Evolutionary conservation across 2,797 vertebrate species (phyloP), one percentile per base, ranked within the genome.

Genomic region (Spatula clypeata): DNA sequence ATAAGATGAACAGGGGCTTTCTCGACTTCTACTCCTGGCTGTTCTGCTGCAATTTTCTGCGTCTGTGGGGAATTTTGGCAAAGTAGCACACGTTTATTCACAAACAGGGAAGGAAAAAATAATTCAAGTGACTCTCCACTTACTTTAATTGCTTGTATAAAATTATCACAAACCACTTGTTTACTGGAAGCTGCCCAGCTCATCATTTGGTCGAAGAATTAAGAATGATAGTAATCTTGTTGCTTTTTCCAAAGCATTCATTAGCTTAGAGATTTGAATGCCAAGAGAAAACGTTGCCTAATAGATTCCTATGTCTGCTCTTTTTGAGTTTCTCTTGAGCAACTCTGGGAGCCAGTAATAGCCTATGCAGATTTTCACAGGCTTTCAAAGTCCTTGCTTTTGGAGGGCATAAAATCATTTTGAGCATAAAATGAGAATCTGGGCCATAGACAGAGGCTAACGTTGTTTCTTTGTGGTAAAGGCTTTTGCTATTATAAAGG

Each of bases 81-180:
- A 76, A 54, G 87, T 84, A 91, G 79, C 53, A 69, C 74, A 49
- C 45, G 47, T 70, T 93, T 95, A 76, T 95, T 95, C 81, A 92
- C 32, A 86, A 90, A 45, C 49, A 76, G 21, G 62, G 72, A 71
- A 79, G 51, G 65, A 64, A 93, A n/a, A 14, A 75, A 54, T 6
- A 79, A 76, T 38, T 88, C 18, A 32, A 65, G 74, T 61, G 79
- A 24, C 58, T 87, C 51, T 87, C 82, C 60, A 24, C 34, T 58
- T 88, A 58, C 34, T 84, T 88, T 90, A 82, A 83, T 96, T 71
- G 45, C 27, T 42, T 57, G 13, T 54, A 1, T 42, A 80, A 92
- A 79, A 79, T 71, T 44, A 72, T 42, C 67, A 79, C 20, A n/a
- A 82, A 31, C 67, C 31, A 13, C 36, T 88, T 77, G 67, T 86